These are phyloP conservation scores for Gephyroberyx darwinii DNA, from an alignment of 2,797 vertebrate genomes.

Conservation along the genomic window DNA sequence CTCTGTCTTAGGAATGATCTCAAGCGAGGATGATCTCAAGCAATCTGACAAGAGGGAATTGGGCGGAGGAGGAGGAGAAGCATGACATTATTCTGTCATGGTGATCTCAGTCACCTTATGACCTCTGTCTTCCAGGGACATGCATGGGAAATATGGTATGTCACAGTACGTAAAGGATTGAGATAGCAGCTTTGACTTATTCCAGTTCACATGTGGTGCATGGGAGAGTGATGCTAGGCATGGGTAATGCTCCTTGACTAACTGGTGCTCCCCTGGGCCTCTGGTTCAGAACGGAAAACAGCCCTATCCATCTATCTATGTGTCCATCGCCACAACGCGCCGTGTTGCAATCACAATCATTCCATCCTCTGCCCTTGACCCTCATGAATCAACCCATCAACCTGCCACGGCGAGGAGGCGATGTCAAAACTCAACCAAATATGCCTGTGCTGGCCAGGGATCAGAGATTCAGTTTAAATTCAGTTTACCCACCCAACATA, in stretches of 20 bases:
- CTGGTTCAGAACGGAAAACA: slow-evolving; percentile 61
- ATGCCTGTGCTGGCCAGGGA: neutral
- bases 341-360: slow-evolving; percentile 36
- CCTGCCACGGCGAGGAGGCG: slow-evolving; percentile 14
- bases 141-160: slow-evolving; percentile 31
- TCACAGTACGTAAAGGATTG: slow-evolving; percentile 41
- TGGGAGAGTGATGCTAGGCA: slow-evolving; percentile 47
- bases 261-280: slow-evolving; percentile 56
- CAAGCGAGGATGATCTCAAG: slow-evolving; percentile 27
- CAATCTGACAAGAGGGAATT: slow-evolving; percentile 28
- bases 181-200: slow-evolving; percentile 18
- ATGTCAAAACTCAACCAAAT: slow-evolving; percentile 36
- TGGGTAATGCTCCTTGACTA: slow-evolving; percentile 69
- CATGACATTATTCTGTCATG: slow-evolving; percentile 48
- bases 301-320: slow-evolving; percentile 49
- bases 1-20: slow-evolving; percentile 3
- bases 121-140: slow-evolving; percentile 30
- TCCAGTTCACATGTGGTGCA: slow-evolving; percentile 45
- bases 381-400: slow-evolving; percentile 41
- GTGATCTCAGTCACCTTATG: slow-evolving; percentile 21
- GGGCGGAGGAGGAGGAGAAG: slow-evolving; percentile 26
- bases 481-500: neutral
- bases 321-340: slow-evolving; percentile 44
- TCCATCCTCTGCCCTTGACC: slow-evolving; percentile 41
- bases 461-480: slow-evolving; percentile 15